Evolutionary conservation across 2,888 invertebrate genomes (phyloP).

Genomic region (Celastrina argiolus): DNA sequence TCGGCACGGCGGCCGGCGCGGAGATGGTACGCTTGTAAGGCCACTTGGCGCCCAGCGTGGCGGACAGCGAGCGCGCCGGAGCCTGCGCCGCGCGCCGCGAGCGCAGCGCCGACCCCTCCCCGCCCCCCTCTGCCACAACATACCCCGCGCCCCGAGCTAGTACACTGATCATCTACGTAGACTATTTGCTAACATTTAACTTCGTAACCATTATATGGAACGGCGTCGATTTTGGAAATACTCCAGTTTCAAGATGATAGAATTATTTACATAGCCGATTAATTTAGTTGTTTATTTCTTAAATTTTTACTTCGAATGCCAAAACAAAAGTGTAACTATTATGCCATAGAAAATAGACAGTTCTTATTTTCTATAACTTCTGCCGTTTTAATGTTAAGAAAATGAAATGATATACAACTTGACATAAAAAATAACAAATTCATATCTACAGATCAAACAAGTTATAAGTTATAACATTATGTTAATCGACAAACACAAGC

Average conservation of each 20-base stretch:
- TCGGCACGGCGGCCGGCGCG: slow-evolving; percentile 90
- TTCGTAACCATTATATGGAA: slow-evolving; percentile 18
- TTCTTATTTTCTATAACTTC: not conserved
- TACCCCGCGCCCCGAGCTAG: slow-evolving; percentile 9
- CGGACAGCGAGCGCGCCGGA: slow-evolving; percentile 83
- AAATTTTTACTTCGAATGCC: not conserved
- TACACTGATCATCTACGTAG: slow-evolving; percentile 23
- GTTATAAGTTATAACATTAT: slow-evolving; percentile 18
- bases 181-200: slow-evolving; percentile 13
- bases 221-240: not conserved
- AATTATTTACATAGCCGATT: not conserved
- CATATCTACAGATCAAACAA: slow-evolving; percentile 10
- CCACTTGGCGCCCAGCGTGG: slow-evolving; percentile 94
- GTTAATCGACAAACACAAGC: slow-evolving; percentile 18
- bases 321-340: not conserved
- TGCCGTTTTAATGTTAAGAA: slow-evolving; percentile 1
- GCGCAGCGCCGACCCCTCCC: slow-evolving; percentile 91
- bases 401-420: slow-evolving; percentile 21
- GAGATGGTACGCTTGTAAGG: slow-evolving; percentile 97
- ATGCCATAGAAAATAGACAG: not conserved
- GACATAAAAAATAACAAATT: slow-evolving; percentile 23
- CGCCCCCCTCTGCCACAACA: slow-evolving; percentile 90
- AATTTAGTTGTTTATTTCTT: not conserved
- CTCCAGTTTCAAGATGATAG: not conserved
- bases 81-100: slow-evolving; percentile 90